These are phyloP conservation scores for Papilio dardanus DNA, from an alignment of 1,140 invertebrate genomes.

Conservation along the genomic window DNA sequence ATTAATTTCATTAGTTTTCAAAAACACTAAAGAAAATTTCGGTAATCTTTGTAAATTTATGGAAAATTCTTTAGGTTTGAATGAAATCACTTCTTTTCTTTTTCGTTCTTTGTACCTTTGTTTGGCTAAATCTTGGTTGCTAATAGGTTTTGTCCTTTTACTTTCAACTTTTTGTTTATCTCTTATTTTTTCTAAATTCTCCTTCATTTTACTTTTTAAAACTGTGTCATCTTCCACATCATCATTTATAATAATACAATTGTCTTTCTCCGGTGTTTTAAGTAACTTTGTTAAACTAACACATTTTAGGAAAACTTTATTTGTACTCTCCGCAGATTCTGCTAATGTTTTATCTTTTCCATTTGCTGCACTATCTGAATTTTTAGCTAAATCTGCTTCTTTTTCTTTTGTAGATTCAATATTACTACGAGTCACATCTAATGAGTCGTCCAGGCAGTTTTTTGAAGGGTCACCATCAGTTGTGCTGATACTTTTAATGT, in stretches of 20 bases:
- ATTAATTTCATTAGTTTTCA: slow-evolving; percentile 55
- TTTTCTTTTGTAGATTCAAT: slow-evolving; percentile 22
- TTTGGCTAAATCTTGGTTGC: slow-evolving; percentile 43
- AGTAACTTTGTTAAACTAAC: slow-evolving; percentile 69
- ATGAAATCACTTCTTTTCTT: slow-evolving; percentile 58
- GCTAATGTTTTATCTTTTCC: slow-evolving; percentile 6
- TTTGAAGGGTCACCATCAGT: slow-evolving; percentile 4
- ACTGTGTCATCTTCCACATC: slow-evolving; percentile 34
- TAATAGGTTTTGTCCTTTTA: slow-evolving; percentile 34
- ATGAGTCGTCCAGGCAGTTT: background rate
- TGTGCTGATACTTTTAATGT: background rate
- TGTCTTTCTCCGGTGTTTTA: slow-evolving; percentile 46
- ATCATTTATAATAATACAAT: slow-evolving; percentile 41
- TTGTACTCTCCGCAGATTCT: slow-evolving; percentile 38
- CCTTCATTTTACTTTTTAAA: slow-evolving; percentile 34
- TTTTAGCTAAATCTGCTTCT: slow-evolving; percentile 29
- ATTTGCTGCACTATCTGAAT: slow-evolving; percentile 10
- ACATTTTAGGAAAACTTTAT: slow-evolving; percentile 67
- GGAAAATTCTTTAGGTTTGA: slow-evolving; percentile 61
- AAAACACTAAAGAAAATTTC: slow-evolving; percentile 53
- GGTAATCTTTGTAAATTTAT: slow-evolving; percentile 60
- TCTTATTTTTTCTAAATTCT: slow-evolving; percentile 38
- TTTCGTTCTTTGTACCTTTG: slow-evolving; percentile 52
- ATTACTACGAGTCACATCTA: background rate
- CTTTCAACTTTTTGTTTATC: slow-evolving; percentile 38